Evolutionary conservation across 2,888 invertebrate genomes (phyloP), one percentile per base, ranked within the genome.

Genomic region (Melangyna quadrimaculata): DNA sequence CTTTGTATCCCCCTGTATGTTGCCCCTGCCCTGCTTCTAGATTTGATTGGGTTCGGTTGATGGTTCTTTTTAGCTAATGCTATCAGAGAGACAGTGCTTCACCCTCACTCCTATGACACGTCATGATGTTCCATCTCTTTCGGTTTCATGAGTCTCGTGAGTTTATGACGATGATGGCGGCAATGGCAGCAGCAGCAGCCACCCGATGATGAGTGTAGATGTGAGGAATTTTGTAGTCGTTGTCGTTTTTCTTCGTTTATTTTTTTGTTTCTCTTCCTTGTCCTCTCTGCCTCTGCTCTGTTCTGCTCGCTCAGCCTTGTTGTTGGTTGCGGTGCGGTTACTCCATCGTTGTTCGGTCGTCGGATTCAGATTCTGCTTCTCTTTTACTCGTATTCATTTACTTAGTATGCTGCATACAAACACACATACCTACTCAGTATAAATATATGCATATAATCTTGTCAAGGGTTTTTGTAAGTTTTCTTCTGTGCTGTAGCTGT

Each of bases 391-490:
- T 19, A 55, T 69, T 69, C 65, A 55, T 71, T 75, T 77, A 67
- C 55, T 77, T 55, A 32, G 61, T 17, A n/a, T 61, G 35, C 53
- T 40, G 32, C 35, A 81, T 63, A 65, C 17, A 65, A 43, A 51
- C 70, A 70, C 40, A 57, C n/a, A 45, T 40, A 69, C 9, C 22
- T 27, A 70, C 17, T 27, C 22, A 51, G 12, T 55, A 71, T 67
- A 65, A 45, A 65, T 65, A 55, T 67, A 86, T 86, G 72, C 80
- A 86, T 53, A 86, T 78, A 86, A 81, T 86, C 77, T 86, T 81
- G 86, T 81, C 80, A 86, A 86, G 86, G 86, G 86, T 86, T 81
- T 82, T 77, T 81, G 80, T 78, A 77, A 77, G 86, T 81, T 86
- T 86, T 86, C 78, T 78, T 75, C 79, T 75, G 29, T 27, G 19